Conservation (phyloP, 64 coral and sea anemone genomes). For the Anthopleura sola region DNA sequence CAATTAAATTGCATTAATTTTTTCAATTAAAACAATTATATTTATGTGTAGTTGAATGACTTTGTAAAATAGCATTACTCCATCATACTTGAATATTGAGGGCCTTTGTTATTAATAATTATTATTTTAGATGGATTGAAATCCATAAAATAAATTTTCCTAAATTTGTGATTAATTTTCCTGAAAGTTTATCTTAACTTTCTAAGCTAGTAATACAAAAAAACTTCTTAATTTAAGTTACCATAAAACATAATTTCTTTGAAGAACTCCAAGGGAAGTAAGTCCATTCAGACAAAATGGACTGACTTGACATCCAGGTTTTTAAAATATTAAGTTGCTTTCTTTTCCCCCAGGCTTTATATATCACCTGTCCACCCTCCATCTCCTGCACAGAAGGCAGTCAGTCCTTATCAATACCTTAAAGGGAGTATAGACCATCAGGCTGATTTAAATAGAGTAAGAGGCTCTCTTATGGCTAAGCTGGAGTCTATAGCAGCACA, state of each 20-base stretch:
- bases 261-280: too few relatives aligned
- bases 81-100: too few relatives aligned
- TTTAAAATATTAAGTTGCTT: background rate
- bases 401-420: constrained; percentile 84
- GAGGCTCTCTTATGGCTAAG: constrained; percentile 87
- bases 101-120: too few relatives aligned
- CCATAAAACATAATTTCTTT: too few relatives aligned
- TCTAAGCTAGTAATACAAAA: too few relatives aligned
- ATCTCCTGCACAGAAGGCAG: constrained; percentile 63
- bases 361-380: constrained; percentile 70
- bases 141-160: too few relatives aligned
- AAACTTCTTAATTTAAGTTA: too few relatives aligned
- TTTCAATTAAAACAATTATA: background rate
- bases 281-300: too few relatives aligned
- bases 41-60: background rate
- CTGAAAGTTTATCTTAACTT: too few relatives aligned
- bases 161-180: too few relatives aligned
- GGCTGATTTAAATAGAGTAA: constrained; percentile 79
- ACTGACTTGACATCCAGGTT: background rate
- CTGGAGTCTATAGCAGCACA: constrained; percentile 90
- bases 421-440: constrained; percentile 70
- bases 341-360: constrained; percentile 59
- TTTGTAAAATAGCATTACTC: too few relatives aligned
- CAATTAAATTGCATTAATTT: background rate
- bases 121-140: too few relatives aligned